phyloP scores from a whole-genome alignment of 1,140 invertebrate species.

The Choristoneura fumiferana region DNA sequence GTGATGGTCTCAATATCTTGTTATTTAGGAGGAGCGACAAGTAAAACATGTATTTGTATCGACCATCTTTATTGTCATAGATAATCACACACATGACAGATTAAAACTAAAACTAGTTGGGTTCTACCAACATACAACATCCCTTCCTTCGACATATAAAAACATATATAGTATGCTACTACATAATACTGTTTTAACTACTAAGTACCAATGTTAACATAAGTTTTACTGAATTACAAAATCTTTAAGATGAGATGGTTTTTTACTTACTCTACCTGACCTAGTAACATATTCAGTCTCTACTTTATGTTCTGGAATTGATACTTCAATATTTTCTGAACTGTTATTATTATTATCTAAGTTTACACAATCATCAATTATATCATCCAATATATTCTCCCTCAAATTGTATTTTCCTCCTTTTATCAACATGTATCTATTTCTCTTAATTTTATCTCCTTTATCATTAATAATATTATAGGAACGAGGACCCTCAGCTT shows the following conservation, averaged over 20 bases:
- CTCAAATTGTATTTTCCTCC: background rate
- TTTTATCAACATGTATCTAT: background rate
- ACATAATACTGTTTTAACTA: too few relatives aligned
- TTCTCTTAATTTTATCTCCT: background rate
- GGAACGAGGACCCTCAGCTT: background rate
- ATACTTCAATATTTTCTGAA: background rate
- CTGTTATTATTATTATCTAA: background rate
- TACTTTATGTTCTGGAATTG: background rate
- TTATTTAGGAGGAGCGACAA: too few relatives aligned
- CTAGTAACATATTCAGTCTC: constrained; percentile 1
- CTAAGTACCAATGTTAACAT: too few relatives aligned
- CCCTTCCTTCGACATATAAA: too few relatives aligned
- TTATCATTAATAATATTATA: background rate
- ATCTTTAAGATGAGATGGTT: constrained; percentile 12
- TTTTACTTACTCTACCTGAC: constrained; percentile 2
- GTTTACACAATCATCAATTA: background rate
- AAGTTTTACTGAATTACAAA: background rate
- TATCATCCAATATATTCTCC: background rate
- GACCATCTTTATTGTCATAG: too few relatives aligned
- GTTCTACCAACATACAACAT: too few relatives aligned
- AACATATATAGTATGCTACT: too few relatives aligned
- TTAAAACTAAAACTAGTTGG: too few relatives aligned
- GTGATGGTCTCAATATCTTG: too few relatives aligned
- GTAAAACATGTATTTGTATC: too few relatives aligned
- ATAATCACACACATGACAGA: too few relatives aligned